Percentiles rank a stretch among this genome's conserved stretches.
These are phyloP conservation scores for Reinhardtius hippoglossoides DNA, from an alignment of 2,113 vertebrate genomes.

Conservation along the genomic window DNA sequence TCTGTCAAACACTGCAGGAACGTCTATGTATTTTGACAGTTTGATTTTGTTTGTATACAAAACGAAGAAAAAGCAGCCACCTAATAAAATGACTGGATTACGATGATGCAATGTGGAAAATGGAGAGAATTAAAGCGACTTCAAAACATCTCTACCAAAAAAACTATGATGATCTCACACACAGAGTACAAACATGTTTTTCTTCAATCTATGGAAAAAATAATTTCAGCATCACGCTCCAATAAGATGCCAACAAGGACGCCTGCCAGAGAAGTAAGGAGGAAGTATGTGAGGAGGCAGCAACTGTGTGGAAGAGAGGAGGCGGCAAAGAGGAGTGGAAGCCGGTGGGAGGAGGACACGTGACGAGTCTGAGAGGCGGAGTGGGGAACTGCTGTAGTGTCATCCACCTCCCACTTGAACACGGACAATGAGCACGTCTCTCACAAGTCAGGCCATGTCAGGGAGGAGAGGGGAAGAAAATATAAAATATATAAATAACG, in stretches of 20 bases:
- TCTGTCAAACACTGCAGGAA: not conserved
- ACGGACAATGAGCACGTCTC: slow-evolving; percentile 30
- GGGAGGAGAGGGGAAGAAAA: slow-evolving; percentile 52
- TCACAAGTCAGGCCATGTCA: slow-evolving; percentile 46
- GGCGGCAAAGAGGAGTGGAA: slow-evolving; percentile 44
- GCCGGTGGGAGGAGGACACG: slow-evolving; percentile 62
- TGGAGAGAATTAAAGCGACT: not conserved
- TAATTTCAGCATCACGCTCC: not conserved
- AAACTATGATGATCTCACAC: not conserved
- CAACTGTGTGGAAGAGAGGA: slow-evolving; percentile 30
- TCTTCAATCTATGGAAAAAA: not conserved
- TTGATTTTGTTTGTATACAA: not conserved
- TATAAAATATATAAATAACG: slow-evolving; percentile 75
- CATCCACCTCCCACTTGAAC: slow-evolving; percentile 53
- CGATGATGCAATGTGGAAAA: not conserved
- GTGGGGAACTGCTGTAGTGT: slow-evolving; percentile 42
- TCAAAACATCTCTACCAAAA: not conserved
- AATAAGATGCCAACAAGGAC: not conserved
- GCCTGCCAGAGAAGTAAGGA: slow-evolving; percentile 14
- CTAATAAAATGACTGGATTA: not conserved
- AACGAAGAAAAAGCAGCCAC: not conserved
- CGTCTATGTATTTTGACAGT: not conserved
- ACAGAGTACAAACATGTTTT: not conserved
- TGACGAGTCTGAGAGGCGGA: slow-evolving; percentile 59
- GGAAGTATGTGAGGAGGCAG: not conserved